These are phyloP conservation scores for Tapirus indicus DNA, from an alignment of 2,797 vertebrate genomes.

Conservation along the genomic window DNA sequence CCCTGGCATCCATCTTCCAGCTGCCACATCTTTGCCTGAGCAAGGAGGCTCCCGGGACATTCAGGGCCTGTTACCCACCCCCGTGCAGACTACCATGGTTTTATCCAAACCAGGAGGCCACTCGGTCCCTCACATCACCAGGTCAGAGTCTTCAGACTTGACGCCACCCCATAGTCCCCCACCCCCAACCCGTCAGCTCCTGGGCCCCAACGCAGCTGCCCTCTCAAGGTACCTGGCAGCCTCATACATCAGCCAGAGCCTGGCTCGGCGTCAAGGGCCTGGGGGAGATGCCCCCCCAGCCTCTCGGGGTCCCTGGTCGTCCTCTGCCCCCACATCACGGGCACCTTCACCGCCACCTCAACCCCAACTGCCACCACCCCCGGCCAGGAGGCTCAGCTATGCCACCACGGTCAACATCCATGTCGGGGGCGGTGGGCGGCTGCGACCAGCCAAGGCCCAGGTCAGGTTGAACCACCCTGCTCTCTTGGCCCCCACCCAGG, in stretches of 20 bases:
- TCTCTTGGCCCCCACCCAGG: conserved; percentile 86
- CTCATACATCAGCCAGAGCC: conserved; percentile 93
- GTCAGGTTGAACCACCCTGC: conserved; percentile 94
- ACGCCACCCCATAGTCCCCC: conserved; percentile 66
- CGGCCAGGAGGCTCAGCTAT: conserved; percentile 90
- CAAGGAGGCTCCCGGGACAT: not conserved
- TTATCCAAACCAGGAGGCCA: conserved; percentile 36
- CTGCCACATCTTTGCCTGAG: not conserved
- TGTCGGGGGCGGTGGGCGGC: conserved; percentile 93
- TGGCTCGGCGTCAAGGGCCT: conserved; percentile 86
- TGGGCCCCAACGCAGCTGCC: conserved; percentile 84
- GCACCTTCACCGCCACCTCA: conserved; percentile 84
- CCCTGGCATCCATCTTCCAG: accelerated
- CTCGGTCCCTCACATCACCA: not conserved
- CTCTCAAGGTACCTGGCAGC: conserved; percentile 92
- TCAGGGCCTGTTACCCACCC: not conserved
- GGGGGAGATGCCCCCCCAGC: conserved; percentile 34
- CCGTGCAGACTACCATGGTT: not conserved
- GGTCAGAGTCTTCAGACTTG: conserved; percentile 53
- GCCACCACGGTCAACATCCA: conserved; percentile 96
- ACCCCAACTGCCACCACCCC: conserved; percentile 82
- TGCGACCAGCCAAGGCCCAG: conserved; percentile 93
- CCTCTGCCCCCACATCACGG: conserved; percentile 88
- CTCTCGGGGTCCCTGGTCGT: conserved; percentile 77
- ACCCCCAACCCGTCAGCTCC: conserved; percentile 73